phyloP scores from a whole-genome alignment of 2,797 vertebrate species.

The Rhodeus uyekii region DNA sequence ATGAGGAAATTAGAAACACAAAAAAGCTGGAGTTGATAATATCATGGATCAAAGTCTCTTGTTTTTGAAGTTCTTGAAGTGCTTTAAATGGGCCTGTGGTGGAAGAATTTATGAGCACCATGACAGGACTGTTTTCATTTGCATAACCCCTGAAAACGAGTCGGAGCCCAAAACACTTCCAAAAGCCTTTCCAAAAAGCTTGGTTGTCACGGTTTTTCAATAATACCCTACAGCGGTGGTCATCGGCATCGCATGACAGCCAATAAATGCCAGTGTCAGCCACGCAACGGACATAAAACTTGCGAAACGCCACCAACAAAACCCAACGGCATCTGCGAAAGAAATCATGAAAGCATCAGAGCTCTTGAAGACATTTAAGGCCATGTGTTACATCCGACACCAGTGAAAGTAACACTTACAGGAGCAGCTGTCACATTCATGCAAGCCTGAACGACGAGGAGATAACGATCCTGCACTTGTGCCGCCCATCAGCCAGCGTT shows the following conservation, averaged over 20 bases:
- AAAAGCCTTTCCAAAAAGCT: not conserved
- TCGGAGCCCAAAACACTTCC: not conserved
- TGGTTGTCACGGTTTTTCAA: not conserved
- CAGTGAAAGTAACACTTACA: slow-evolving; percentile 4
- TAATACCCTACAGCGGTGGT: not conserved
- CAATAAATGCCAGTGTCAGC: not conserved
- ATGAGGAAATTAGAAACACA: slow-evolving; percentile 82
- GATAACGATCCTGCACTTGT: not conserved
- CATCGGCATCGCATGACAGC: not conserved
- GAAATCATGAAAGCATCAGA: not conserved
- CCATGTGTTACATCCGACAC: slow-evolving; percentile 1
- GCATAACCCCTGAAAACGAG: slow-evolving; percentile 63
- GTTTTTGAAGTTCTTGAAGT: slow-evolving; percentile 66
- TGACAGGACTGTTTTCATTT: slow-evolving; percentile 69
- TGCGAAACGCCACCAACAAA: not conserved
- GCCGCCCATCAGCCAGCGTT: not conserved
- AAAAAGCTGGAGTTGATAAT: slow-evolving; percentile 80
- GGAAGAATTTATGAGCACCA: slow-evolving; percentile 62
- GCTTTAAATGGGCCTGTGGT: slow-evolving; percentile 73
- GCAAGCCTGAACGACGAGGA: not conserved
- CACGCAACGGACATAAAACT: not conserved
- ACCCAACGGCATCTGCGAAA: not conserved
- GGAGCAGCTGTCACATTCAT: slow-evolving; percentile 23
- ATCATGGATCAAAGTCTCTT: slow-evolving; percentile 77
- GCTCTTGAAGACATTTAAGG: not conserved